These are phyloP conservation scores for Thamnophis elegans DNA, from an alignment of 2,797 vertebrate species.

Conservation along the genomic window DNA sequence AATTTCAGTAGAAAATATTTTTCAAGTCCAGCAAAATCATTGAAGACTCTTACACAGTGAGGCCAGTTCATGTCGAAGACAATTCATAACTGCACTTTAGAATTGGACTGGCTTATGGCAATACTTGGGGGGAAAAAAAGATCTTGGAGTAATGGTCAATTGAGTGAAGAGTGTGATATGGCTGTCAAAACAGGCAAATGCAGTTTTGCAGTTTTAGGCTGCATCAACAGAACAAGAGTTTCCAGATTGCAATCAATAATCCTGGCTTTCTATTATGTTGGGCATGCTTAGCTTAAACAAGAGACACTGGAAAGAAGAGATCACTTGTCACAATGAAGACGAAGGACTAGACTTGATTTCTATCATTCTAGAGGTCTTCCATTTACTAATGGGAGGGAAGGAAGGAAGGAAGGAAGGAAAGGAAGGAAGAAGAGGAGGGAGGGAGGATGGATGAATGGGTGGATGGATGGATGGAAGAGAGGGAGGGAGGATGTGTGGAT, in stretches of 20 bases:
- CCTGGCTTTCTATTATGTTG: not conserved
- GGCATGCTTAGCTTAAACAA: not conserved
- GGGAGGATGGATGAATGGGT: too few relatives aligned
- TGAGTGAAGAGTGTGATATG: not conserved
- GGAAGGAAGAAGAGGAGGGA: not conserved
- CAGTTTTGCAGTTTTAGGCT: not conserved
- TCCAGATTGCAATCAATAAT: not conserved
- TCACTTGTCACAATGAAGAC: not conserved
- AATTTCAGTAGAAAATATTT: not conserved
- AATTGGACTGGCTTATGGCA: not conserved
- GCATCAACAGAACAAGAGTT: not conserved
- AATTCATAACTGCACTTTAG: not conserved
- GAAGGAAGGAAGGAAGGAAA: not conserved
- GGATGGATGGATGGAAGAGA: too few relatives aligned
- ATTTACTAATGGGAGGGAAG: not conserved
- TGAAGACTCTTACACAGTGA: not conserved
- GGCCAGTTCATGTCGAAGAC: not conserved
- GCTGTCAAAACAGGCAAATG: not conserved
- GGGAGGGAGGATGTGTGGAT: not conserved
- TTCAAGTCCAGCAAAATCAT: not conserved
- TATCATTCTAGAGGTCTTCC: not conserved
- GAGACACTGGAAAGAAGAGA: not conserved
- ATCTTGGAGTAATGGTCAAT: not conserved
- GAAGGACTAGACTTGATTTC: slow-evolving; percentile 8
- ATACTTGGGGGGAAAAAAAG: not conserved